Evolutionary conservation across 1,140 invertebrate genomes (phyloP), one percentile per base, ranked within the genome.

Genomic region (Pseudomyrmex cubaensis): DNA sequence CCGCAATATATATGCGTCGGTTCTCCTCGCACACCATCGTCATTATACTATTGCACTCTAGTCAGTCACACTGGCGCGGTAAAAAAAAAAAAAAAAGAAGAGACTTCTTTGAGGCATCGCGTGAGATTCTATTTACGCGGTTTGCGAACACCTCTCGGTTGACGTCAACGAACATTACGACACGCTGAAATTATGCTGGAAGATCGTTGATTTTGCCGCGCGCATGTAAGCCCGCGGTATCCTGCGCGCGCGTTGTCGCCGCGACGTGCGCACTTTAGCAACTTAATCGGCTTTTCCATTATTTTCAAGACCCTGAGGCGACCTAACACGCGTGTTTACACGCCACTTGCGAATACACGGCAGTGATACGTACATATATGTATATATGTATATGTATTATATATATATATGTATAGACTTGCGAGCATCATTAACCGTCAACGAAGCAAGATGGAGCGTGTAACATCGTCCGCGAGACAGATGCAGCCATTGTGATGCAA

Each of bases 261-360:
- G 0, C 35, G 35, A 35, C 35, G 35, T 35, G 35, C 35, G 35
- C 35, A n/a, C 77, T 17, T 56, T 91, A 90, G 90, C 87, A 88
- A 91, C 90, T 92, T 92, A 90, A 92, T 90, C 91, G 90, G 62
- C 88, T 86, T 91, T 90, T 90, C 87, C 87, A 90, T 92, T 85
- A 92, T 92, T 92, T 92, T 90, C 78, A 70, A 91, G 84, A 82
- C 84, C 90, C 83, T 56, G 70, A 73, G 86, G 90, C 86, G 83
- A 87, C 56, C 63, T 83, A 35, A 83, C 82, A 75, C 25, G 70
- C 72, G 61, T 78, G 73, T 84, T 84, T 84, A 77, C 56, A 63
- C 12, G 50, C 3, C 22, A 48, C 4, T 46, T n/a, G 54, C 69
- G 52, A n/a, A 70, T 48, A n/a, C 61, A 17, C 61, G 35, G 35